Conservation (phyloP, 2,888 invertebrate species). For the Spisula solida region DNA sequence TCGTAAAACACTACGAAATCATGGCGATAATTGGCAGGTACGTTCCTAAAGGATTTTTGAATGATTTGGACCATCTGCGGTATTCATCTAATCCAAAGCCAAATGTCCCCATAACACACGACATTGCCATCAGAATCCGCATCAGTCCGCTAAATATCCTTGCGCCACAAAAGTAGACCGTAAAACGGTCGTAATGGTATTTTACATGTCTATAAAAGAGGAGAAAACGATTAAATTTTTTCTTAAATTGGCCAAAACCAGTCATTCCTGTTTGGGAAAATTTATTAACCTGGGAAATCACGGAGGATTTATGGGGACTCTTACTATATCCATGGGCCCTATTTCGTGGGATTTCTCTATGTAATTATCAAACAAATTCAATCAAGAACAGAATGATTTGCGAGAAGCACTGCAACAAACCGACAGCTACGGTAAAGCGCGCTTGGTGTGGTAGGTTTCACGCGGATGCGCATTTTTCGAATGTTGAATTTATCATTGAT, state of each 20-base stretch:
- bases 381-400: slow-evolving; percentile 29
- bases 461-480: neutral
- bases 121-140: slow-evolving; percentile 38
- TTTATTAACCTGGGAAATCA: slow-evolving; percentile 55
- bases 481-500: slow-evolving; percentile 28
- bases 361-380: slow-evolving; percentile 34
- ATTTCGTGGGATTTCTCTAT: slow-evolving; percentile 49
- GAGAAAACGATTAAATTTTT: slow-evolving; percentile 47
- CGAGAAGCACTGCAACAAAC: neutral
- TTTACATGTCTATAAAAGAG: slow-evolving; percentile 48
- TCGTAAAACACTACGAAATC: slow-evolving; percentile 54
- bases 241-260: slow-evolving; percentile 35
- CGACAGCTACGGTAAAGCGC: neutral
- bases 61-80: slow-evolving; percentile 54
- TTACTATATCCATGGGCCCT: slow-evolving; percentile 19
- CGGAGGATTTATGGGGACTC: slow-evolving; percentile 46
- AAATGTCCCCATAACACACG: slow-evolving; percentile 60
- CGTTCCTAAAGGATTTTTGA: slow-evolving; percentile 36
- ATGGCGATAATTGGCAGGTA: slow-evolving; percentile 56
- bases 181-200: slow-evolving; percentile 35
- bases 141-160: slow-evolving; percentile 56
- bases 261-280: slow-evolving; percentile 46
- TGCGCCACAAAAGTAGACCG: slow-evolving; percentile 42
- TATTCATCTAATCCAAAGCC: slow-evolving; percentile 26
- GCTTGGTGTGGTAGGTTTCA: neutral